Evolutionary conservation across 23 tunicate genomes (phyloP).

Genomic region (Phallusia fumigata): DNA sequence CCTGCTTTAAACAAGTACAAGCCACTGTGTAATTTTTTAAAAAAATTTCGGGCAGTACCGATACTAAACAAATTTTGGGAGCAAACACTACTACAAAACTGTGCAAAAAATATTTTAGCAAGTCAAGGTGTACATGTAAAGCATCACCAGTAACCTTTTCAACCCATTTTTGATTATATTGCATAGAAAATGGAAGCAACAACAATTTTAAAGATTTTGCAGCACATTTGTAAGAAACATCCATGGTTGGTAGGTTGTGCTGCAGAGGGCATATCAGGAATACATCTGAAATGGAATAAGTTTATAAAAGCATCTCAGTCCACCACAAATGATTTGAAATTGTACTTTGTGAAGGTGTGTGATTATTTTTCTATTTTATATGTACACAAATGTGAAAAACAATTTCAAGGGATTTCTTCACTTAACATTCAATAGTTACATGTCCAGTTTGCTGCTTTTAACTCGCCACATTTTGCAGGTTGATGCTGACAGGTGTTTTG

Average conservation of each 20-base stretch:
- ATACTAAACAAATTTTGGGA: no score
- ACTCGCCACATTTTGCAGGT: not conserved
- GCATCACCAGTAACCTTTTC: no score
- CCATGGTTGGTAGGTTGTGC: constrained; percentile 28
- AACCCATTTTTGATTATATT: no score
- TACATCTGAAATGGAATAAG: constrained; percentile 13
- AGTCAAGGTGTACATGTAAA: no score
- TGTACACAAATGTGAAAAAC: not conserved
- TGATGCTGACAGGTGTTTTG: constrained; percentile 45
- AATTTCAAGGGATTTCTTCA: no score
- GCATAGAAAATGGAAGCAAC: not conserved
- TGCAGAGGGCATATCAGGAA: not conserved
- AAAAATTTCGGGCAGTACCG: no score
- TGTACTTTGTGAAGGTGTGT: not conserved
- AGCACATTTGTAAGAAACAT: constrained; percentile 17
- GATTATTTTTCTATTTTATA: not conserved
- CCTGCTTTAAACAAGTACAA: no score
- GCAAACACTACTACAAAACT: no score
- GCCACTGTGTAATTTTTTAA: no score
- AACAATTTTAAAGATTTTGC: constrained; percentile 1
- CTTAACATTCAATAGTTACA: no score
- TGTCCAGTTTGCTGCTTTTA: no score
- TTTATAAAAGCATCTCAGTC: not conserved
- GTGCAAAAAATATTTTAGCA: no score
- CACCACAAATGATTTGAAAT: not conserved